Evolutionary conservation across 2,888 invertebrate species (phyloP).

Genomic region (Thymelicus acteon): DNA sequence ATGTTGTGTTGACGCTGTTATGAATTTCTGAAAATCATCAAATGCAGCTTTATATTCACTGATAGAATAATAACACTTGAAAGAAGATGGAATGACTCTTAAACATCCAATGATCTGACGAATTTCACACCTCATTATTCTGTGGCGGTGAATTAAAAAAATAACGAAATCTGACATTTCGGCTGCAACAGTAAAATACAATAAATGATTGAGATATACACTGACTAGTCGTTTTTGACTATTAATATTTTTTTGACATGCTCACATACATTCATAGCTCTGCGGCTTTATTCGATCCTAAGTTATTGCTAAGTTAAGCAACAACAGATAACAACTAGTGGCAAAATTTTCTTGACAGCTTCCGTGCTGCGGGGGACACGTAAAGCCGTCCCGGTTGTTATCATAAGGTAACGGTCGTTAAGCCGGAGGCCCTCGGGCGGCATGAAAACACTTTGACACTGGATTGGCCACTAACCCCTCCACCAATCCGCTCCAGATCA

Average conservation of each 20-base stretch:
- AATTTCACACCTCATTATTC: slow-evolving; percentile 14
- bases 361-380: too few relatives aligned
- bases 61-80: slow-evolving; percentile 10
- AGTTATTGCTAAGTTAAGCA: too few relatives aligned
- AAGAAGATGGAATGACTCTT: neutral
- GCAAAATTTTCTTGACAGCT: too few relatives aligned
- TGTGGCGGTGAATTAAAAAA: slow-evolving; percentile 2
- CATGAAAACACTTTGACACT: too few relatives aligned
- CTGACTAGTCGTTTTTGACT: slow-evolving; percentile 5
- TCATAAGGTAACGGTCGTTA: too few relatives aligned
- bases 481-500: too few relatives aligned
- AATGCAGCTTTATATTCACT: slow-evolving; percentile 13
- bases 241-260: neutral
- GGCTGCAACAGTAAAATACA: neutral
- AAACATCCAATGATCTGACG: slow-evolving; percentile 13
- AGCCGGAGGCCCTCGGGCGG: too few relatives aligned
- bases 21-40: slow-evolving; percentile 31
- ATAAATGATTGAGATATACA: slow-evolving; percentile 11
- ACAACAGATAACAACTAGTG: too few relatives aligned
- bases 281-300: too few relatives aligned
- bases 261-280: too few relatives aligned
- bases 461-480: too few relatives aligned
- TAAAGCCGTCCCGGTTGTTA: too few relatives aligned
- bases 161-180: neutral
- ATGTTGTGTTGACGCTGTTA: slow-evolving; percentile 34